Evolutionary conservation across 2,113 vertebrate species (phyloP).

Genomic region (Toxotes chatareus): DNA sequence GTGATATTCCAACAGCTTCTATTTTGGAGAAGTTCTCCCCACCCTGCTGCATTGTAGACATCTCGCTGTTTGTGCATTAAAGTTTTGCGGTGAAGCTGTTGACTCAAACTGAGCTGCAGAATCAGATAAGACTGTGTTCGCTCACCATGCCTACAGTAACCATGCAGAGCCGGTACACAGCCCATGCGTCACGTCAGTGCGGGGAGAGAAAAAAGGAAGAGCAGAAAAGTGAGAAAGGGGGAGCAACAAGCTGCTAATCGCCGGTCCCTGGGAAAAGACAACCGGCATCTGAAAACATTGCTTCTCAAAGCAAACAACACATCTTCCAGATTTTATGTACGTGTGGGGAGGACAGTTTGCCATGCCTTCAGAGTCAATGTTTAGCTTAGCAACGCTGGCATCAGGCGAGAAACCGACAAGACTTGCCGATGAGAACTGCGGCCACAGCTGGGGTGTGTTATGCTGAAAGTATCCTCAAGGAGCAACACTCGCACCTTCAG

Average conservation of each 20-base stretch:
- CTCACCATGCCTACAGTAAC: slow-evolving; percentile 44
- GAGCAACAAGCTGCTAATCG: slow-evolving; percentile 70
- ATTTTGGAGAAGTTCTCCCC: slow-evolving; percentile 63
- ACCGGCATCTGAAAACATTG: slow-evolving; percentile 38
- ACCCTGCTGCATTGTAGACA: slow-evolving; percentile 47
- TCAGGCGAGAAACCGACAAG: slow-evolving; percentile 19
- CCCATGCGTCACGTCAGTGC: slow-evolving; percentile 39
- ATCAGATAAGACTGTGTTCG: slow-evolving; percentile 21
- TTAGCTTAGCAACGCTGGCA: slow-evolving; percentile 66
- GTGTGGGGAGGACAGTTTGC: slow-evolving; percentile 15
- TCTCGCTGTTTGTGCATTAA: slow-evolving; percentile 77
- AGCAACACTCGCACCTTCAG: slow-evolving; percentile 43
- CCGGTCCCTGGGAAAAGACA: slow-evolving; percentile 38
- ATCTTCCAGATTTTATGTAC: slow-evolving; percentile 23
- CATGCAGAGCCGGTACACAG: slow-evolving; percentile 24
- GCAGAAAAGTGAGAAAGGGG: slow-evolving; percentile 51
- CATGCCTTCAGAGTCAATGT: slow-evolving; percentile 48
- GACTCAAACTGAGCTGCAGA: slow-evolving; percentile 41
- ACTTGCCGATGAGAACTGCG: slow-evolving; percentile 38
- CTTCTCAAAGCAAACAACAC: slow-evolving; percentile 47
- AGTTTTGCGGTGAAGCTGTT: slow-evolving; percentile 67
- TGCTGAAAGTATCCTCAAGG: slow-evolving; percentile 37
- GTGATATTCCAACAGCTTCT: slow-evolving; percentile 71
- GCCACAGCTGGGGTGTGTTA: slow-evolving; percentile 42
- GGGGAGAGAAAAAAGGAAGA: slow-evolving; percentile 35